These are phyloP conservation scores for Natrix natrix DNA, from an alignment of 2,797 vertebrate species.

Conservation along the genomic window DNA sequence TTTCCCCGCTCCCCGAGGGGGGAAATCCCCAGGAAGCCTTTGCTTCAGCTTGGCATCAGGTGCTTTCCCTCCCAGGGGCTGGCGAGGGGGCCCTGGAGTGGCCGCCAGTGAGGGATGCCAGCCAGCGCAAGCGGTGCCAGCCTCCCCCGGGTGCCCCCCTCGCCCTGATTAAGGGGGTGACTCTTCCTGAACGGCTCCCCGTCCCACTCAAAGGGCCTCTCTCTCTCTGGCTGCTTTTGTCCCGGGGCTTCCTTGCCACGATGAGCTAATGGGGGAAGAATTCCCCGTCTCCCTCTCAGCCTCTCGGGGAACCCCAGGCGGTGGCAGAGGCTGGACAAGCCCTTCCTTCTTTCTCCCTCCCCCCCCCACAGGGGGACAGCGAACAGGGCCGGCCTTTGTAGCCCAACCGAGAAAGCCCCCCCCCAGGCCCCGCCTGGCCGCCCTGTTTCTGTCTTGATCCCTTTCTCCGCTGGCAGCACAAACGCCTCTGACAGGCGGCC, in stretches of 20 bases:
- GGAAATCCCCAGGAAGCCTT: not conserved
- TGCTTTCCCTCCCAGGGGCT: not conserved
- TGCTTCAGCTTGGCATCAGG: not conserved
- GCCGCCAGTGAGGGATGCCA: not conserved
- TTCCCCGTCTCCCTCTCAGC: slow-evolving; percentile 42
- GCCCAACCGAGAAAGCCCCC: slow-evolving; percentile 73
- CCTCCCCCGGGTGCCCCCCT: slow-evolving; percentile 28
- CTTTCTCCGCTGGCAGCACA: slow-evolving; percentile 71
- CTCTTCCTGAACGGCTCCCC: slow-evolving; percentile 33
- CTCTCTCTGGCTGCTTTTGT: slow-evolving; percentile 11
- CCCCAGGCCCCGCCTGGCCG: slow-evolving; percentile 60
- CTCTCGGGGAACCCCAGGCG: slow-evolving; percentile 45
- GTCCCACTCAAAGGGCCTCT: slow-evolving; percentile 46
- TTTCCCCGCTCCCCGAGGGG: not conserved
- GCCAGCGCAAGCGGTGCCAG: not conserved
- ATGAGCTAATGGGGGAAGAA: slow-evolving; percentile 69
- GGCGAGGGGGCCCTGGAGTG: not conserved
- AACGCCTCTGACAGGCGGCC: slow-evolving; percentile 67
- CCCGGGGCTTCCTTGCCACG: slow-evolving; percentile 56
- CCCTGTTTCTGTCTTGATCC: slow-evolving; percentile 78
- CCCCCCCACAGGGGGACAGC: slow-evolving; percentile 66
- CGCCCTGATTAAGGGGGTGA: slow-evolving; percentile 36
- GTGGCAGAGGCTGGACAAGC: slow-evolving; percentile 69
- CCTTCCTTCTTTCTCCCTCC: slow-evolving; percentile 70
- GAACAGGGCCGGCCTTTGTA: slow-evolving; percentile 75